Evolutionary conservation across 2,888 invertebrate species (phyloP), one percentile per base, ranked within the genome.

Genomic region (Apantesis nais): DNA sequence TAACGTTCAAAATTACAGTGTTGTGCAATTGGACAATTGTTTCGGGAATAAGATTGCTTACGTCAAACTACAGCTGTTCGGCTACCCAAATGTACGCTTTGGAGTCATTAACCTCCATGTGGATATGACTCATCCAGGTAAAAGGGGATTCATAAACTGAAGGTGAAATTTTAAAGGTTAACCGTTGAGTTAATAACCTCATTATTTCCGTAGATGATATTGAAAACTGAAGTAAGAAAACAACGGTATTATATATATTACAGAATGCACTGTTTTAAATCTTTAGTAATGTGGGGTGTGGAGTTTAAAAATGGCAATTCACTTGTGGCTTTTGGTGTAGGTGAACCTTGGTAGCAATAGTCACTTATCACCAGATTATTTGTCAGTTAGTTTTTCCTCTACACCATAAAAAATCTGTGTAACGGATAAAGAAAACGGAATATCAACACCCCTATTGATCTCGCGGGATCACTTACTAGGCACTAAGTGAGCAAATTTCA

Each of bases 81-180:
- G 67, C 25, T 37, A 60, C 34, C 25, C n/a, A 39, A 41, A 22
- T 52, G 69, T 16, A 39, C 31, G 60, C 34, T 12, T 60, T 44
- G 48, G 61, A 70, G 70, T 70, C 70, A 66, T 70, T 66, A 70
- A 70, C 70, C 70, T 70, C 65, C 61, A 61, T 61, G 16, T 29
- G 48, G 58, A 14, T 62, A 14, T 70, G 70, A 70, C 16, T 70
- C 70, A 70, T 61, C 29, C 70, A 70, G 61, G 52, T 70, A 61
- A 22, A 52, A 31, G 37, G 37, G n/a, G 16, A 55, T 19, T 34
- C 58, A 68, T 29, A 61, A 70, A 65, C 65, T 65, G 65, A 70
- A 70, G 70, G 65, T 65, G 22, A 69, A 44, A 8, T 65, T 34
- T 58, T 41, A 44, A 60, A 65, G 69, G 69, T 65, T 31, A 69